A percentile compares a stretch with the other conserved stretches of the same genome.
Evolutionary conservation across 2,888 invertebrate genomes (phyloP).

Genomic region (Crioceris asparagi): DNA sequence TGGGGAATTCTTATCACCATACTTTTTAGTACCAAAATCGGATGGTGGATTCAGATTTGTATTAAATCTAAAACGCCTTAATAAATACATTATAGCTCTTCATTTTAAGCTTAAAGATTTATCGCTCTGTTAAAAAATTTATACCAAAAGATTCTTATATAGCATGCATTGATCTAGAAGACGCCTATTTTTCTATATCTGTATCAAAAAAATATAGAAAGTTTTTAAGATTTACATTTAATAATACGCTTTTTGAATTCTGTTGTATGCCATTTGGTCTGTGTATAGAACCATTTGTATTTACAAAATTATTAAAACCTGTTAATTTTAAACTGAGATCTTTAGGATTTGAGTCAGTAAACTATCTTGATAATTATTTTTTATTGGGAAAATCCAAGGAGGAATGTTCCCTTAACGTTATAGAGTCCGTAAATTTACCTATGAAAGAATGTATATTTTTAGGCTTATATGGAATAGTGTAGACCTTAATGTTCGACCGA

Average conservation of each 20-base stretch:
- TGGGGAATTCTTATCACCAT: conserved; percentile 2
- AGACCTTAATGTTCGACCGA: background rate
- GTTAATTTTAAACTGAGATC: no score
- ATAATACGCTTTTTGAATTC: no score
- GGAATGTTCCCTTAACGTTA: no score
- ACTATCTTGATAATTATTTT: no score
- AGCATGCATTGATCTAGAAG: conserved; percentile 2
- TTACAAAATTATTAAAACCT: no score
- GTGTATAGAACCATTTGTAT: no score
- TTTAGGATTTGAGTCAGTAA: no score
- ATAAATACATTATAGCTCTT: conserved; percentile 1
- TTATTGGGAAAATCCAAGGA: background rate
- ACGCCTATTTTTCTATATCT: conserved; percentile 2
- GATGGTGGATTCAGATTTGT: conserved; percentile 1
- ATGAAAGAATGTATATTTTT: background rate
- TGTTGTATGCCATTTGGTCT: no score
- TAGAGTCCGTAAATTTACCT: no score
- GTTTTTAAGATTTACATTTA: background rate
- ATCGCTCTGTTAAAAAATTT: background rate
- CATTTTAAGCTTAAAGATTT: conserved; percentile 3
- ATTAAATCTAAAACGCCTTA: conserved; percentile 2
- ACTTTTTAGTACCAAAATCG: conserved; percentile 5
- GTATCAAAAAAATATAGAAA: background rate
- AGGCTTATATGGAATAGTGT: background rate
- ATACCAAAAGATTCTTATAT: background rate